A percentile compares a stretch with the other conserved stretches of the same genome.
Evolutionary conservation across 2,797 vertebrate species (phyloP).

Genomic region (Cossypha dichroa): DNA sequence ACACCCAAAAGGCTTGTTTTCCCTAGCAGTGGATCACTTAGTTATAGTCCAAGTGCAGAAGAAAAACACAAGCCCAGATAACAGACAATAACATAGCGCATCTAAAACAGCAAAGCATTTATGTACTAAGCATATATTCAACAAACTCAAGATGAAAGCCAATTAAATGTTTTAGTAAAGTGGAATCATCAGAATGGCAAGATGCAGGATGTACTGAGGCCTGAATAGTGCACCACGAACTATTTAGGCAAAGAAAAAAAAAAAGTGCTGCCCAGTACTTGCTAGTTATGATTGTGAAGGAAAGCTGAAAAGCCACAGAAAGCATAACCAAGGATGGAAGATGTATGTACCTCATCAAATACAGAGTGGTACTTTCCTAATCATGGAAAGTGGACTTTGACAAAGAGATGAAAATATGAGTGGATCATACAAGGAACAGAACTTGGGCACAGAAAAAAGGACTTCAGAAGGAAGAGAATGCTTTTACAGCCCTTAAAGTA

Average conservation of each 20-base stretch:
- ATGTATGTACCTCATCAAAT: not conserved
- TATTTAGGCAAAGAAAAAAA: not conserved
- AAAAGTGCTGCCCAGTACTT: not conserved
- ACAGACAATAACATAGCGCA: not conserved
- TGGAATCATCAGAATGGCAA: not conserved
- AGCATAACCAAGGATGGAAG: not conserved
- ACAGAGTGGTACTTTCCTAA: not conserved
- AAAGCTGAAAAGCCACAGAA: not conserved
- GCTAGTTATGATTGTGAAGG: not conserved
- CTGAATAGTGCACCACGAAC: not conserved
- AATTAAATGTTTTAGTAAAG: not conserved
- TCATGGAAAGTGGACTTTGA: not conserved
- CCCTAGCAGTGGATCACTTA: not conserved
- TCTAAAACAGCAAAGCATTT: not conserved
- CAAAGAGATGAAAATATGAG: not conserved
- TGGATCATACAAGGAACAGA: not conserved
- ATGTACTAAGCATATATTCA: not conserved
- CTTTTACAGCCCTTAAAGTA: not conserved
- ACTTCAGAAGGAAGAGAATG: not conserved
- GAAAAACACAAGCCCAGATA: not conserved
- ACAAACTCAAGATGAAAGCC: not conserved
- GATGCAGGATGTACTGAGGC: rapidly evolving
- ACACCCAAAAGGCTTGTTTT: not conserved
- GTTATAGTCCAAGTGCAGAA: not conserved
- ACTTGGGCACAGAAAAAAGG: not conserved